A percentile compares a stretch with the other conserved stretches of the same genome.
phyloP scores from a whole-genome alignment of 2,797 vertebrate species.

The Pagetopsis macropterus region DNA sequence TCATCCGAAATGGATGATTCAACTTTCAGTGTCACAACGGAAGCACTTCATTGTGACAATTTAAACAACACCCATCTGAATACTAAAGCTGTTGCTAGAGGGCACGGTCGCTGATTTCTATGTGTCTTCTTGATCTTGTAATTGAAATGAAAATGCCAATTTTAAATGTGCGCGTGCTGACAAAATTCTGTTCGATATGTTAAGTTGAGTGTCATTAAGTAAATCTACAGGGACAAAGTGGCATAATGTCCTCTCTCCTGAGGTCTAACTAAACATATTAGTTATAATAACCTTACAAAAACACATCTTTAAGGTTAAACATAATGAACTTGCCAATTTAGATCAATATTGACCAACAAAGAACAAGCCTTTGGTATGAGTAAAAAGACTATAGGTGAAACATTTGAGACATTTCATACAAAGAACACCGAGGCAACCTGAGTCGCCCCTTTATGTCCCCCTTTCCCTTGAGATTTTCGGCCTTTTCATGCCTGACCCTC shows the following conservation, averaged over 20 bases:
- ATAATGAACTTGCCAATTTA: conserved; percentile 2
- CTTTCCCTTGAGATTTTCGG: background rate
- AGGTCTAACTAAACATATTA: background rate
- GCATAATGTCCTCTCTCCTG: background rate
- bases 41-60: conserved; percentile 69
- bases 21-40: conserved; percentile 70
- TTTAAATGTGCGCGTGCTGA: conserved; percentile 15
- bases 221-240: conserved; percentile 9
- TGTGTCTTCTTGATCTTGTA: conserved; percentile 23
- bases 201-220: conserved; percentile 47
- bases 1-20: conserved; percentile 59
- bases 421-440: background rate
- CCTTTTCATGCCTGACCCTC: conserved; percentile 18
- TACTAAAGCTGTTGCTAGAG: conserved; percentile 48
- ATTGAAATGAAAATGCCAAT: conserved; percentile 35
- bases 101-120: conserved; percentile 42
- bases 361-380: background rate
- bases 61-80: conserved; percentile 37
- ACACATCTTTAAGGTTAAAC: conserved; percentile 5
- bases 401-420: background rate
- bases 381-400: conserved; percentile 14
- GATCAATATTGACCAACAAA: conserved; percentile 10
- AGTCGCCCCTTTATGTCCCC: background rate
- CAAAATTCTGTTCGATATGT: background rate
- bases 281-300: background rate